Base-by-base conservation (phyloP, 2,113 vertebrate genomes). In the Globicephala melas region DNA sequence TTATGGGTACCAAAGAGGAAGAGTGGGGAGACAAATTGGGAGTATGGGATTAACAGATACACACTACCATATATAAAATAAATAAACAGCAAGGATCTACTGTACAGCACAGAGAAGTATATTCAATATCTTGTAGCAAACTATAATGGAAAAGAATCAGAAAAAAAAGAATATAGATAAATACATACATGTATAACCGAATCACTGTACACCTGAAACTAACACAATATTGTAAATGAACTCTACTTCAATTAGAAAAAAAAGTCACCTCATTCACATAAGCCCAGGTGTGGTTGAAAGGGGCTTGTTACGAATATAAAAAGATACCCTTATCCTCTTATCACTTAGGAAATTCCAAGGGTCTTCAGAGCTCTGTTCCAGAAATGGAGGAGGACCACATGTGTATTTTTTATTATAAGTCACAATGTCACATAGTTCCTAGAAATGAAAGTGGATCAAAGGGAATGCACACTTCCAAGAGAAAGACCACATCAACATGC, bases 131-230 rank as follows among this genome's bases (percentile, higher is more conserved):
- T n/a, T 23, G 6, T 23, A 33, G 23, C 31, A 55, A 23, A 28
- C 50, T 55, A 21, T 12, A 23, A 1, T 55, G 76, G 20, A 0
- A 36, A n/a, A n/a, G 76, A 53, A 23, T 62, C 20, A n/a, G 47
- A 50, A 55, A 53, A 76, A 76, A 50, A 6, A 76, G 15, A 68
- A 70, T 11, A n/a, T 70, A 36, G 18, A 36, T 36, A 10, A 10
- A 10, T 47, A 76, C 3, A 36, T 44, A 11, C 0, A 9, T 18
- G 20, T 58, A 62, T 62, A 25, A 53, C 31, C 5, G 33, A 21
- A 21, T 53, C 18, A 53, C 20, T 25, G 20, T 8, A 14, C 50
- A 8, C 1, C 1, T 23, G 74, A 21, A 77, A 20, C 0, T 0
- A 21, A 33, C 47, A 55, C 11, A 14, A 3, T 14, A n/a, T n/a